Base-by-base conservation (phyloP, 37 sponge, comb jelly and placozoan genomes). In the Chondrosia reniformis region DNA sequence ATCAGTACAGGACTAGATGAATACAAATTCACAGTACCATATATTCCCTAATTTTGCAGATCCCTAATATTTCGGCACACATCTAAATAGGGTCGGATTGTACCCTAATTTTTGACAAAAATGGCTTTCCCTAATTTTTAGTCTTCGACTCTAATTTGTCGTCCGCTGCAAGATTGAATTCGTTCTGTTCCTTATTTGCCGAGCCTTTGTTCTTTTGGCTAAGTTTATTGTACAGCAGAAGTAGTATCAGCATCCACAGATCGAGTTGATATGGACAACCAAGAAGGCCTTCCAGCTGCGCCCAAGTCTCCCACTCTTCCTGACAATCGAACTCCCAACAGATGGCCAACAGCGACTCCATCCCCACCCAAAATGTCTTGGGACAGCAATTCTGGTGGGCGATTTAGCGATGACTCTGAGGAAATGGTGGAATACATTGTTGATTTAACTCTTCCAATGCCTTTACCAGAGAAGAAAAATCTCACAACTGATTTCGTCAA, bases 371-470 rank as follows among this genome's bases (percentile, higher is more conserved):
- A 56, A 56, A 56, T 56, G 58, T 56, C 58, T 56, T 56, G 6
- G 7, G 58, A 56, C 58, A 56, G 58, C 9, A 28, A 56, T 56
- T 56, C 58, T 56, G 58, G 7, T 28, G 58, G 7, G 58, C 58
- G 9, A 56, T 56, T 56, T 6, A 8, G 58, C 58, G 58, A 56
- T 28, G 52, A 49, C 15, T 56, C 58, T 64, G 31, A 64, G 37
- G 66, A 64, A 64, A 33, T 36, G 34, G 66, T 17, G 15, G 66
- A 64, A 64, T 32, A 64, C 19, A 64, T 64, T 7, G 66, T 64
- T 64, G 66, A 64, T 64, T 64, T 64, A 36, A 64, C 66, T 10
- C 33, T 64, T 64, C 66, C 66, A 32, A 64, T 36, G 34, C 37
- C 66, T 64, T 64, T 12, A 10, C 66, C 36, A 27, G 33, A 64